Percentiles rank a stretch among this genome's conserved stretches.
Evolutionary conservation across 2,888 invertebrate genomes (phyloP).

Genomic region (Sympetrum striolatum): DNA sequence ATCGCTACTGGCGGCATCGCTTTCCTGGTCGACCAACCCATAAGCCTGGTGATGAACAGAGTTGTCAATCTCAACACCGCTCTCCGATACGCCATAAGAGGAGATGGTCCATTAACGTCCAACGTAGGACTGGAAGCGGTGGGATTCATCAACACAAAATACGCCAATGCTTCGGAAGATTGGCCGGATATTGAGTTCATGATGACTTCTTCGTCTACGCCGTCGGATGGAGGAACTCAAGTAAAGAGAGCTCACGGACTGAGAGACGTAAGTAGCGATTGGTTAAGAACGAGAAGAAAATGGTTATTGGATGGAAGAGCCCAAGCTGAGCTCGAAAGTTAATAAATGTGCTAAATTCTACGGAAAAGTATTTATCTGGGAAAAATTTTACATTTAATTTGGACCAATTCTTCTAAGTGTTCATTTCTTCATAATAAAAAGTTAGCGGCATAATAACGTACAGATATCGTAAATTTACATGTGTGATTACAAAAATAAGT

Average conservation of each 20-base stretch:
- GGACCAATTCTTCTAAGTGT: too few relatives aligned
- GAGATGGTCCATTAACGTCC: constrained; percentile 86
- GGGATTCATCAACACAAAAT: constrained; percentile 87
- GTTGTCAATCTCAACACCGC: constrained; percentile 85
- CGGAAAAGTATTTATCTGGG: too few relatives aligned
- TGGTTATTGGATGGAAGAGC: too few relatives aligned
- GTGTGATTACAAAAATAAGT: too few relatives aligned
- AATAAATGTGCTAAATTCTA: too few relatives aligned
- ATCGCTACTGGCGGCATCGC: constrained; percentile 85
- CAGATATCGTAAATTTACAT: too few relatives aligned
- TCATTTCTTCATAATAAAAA: too few relatives aligned
- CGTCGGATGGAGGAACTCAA: constrained; percentile 80
- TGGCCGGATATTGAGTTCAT: constrained; percentile 94
- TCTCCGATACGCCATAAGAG: constrained; percentile 78
- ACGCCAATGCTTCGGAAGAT: constrained; percentile 83
- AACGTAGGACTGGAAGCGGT: constrained; percentile 87
- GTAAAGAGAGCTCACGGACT: constrained; percentile 79
- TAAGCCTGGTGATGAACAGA: constrained; percentile 80
- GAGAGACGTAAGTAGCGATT: constrained; percentile 63
- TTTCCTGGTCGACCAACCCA: constrained; percentile 80
- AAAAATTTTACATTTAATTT: neutral
- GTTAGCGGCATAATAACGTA: too few relatives aligned
- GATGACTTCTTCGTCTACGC: constrained; percentile 82
- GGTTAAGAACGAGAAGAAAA: too few relatives aligned
- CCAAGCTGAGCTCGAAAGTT: too few relatives aligned